A percentile compares a stretch with the other conserved stretches of the same genome.
These are phyloP conservation scores for Cinara cedri DNA, from an alignment of 2,888 invertebrate genomes.

Conservation along the genomic window DNA sequence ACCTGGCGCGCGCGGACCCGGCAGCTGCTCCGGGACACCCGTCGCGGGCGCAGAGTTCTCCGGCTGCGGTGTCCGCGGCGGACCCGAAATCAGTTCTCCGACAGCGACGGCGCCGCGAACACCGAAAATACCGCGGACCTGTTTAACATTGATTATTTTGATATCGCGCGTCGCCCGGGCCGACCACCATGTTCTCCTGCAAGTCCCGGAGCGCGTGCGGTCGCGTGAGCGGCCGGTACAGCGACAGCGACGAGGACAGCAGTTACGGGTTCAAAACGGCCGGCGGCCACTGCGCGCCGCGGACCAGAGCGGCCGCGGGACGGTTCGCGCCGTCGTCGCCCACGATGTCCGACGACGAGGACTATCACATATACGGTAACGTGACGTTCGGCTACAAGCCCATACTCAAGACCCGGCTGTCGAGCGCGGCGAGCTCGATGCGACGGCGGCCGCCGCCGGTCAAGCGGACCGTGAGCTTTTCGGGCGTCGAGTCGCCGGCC, in stretches of 20 bases:
- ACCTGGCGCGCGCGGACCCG: constrained; percentile 38
- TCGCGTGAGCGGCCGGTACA: constrained; percentile 18
- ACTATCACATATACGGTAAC: constrained; percentile 50
- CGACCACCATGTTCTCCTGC: constrained; percentile 27
- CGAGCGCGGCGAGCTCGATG: constrained; percentile 33
- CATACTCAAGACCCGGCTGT: constrained; percentile 28
- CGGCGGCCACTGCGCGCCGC: neutral
- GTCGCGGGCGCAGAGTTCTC: constrained; percentile 1
- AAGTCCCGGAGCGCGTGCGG: constrained; percentile 47
- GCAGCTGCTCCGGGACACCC: constrained; percentile 51
- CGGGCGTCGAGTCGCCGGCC: constrained; percentile 34
- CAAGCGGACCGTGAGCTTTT: constrained; percentile 52
- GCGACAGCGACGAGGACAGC: constrained; percentile 58
- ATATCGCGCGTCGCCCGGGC: neutral
- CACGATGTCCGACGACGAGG: neutral
- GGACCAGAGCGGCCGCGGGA: constrained; percentile 19
- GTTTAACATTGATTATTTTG: neutral
- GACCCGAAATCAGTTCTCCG: constrained; percentile 40
- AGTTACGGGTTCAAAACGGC: constrained; percentile 57
- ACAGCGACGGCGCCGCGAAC: constrained; percentile 17
- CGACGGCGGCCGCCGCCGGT: constrained; percentile 31
- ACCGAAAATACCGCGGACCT: neutral
- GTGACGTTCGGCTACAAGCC: constrained; percentile 49
- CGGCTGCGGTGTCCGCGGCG: neutral
- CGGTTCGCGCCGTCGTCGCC: neutral